Conservation (phyloP, 1,140 invertebrate genomes). For the Drosophila sp. region DNA sequence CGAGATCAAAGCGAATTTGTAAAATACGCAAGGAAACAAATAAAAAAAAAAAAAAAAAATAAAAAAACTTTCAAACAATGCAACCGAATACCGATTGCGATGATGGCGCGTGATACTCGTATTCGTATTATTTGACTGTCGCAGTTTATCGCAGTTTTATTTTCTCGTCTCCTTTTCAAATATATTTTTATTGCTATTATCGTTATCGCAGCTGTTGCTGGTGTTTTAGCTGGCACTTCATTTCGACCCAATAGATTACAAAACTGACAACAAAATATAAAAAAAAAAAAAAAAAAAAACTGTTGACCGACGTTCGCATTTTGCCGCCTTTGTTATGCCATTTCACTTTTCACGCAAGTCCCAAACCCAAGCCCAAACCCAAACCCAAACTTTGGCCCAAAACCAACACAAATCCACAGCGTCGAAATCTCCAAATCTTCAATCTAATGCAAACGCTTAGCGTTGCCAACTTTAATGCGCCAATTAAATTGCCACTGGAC, state of each 20-base stretch:
- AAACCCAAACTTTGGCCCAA: neutral
- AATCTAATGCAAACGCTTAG: slow-evolving; percentile 36
- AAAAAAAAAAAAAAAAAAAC: slow-evolving; percentile 18
- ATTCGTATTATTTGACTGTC: slow-evolving; percentile 18
- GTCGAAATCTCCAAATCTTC: slow-evolving; percentile 15
- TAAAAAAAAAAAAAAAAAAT: slow-evolving; percentile 22
- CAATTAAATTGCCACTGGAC: slow-evolving; percentile 79
- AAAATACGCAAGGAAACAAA: slow-evolving; percentile 15
- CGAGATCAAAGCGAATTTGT: slow-evolving; percentile 50
- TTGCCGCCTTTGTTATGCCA: slow-evolving; percentile 66
- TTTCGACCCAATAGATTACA: slow-evolving; percentile 47
- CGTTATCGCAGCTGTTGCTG: slow-evolving; percentile 57
- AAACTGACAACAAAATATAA: slow-evolving; percentile 34
- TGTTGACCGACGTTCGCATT: slow-evolving; percentile 34
- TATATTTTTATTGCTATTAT: slow-evolving; percentile 50
- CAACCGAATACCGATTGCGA: slow-evolving; percentile 49
- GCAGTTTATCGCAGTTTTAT: slow-evolving; percentile 2
- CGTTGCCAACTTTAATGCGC: slow-evolving; percentile 65
- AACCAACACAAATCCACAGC: neutral
- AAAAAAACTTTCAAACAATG: slow-evolving; percentile 45
- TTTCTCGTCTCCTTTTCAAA: slow-evolving; percentile 32
- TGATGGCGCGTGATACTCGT: slow-evolving; percentile 38
- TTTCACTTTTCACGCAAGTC: slow-evolving; percentile 59
- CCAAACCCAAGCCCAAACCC: slow-evolving; percentile 18
- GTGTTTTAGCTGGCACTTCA: slow-evolving; percentile 38